Base-by-base conservation (phyloP, 2,888 invertebrate species). In the Icerya purchasi region DNA sequence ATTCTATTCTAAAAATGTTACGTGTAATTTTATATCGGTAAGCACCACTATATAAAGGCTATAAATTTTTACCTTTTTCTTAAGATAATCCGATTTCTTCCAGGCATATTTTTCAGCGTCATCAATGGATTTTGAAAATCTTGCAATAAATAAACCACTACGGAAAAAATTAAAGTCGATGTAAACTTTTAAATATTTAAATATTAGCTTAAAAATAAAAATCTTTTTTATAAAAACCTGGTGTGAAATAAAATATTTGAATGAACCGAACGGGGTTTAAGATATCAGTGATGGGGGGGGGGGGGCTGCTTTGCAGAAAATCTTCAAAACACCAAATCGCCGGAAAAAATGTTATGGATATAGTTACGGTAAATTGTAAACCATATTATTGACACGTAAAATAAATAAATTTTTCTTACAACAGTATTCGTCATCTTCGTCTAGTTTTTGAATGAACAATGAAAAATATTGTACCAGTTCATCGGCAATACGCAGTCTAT, bases 91-190 rank as follows among this genome's bases (percentile, higher is more conserved):
- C 83, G 83, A 70, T 76, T 74, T 53, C 82, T 80, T 64, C 81
- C 82, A 63, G 81, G 80, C 61, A 85, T 79, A 71, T 83, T 81
- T 70, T 85, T 85, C 66, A 88, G 82, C 58, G 94, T 91, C 73
- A 96, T 86, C 74, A 85, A 89, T 1, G 97, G 96, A 65, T 93
- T 90, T 77, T 98, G 97, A 76, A 93, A 97, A 72, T 96, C 88
- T 74, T 94, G 89, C 64, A 98, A 75, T 71, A 88, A 89, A 66
- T 94, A 80, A 63, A 93, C 75, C 67, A 92, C 82, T 75, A 79
- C 75, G 68, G 80, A 75, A 53, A 56, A n/a, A n/a, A n/a, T n/a
- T n/a, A n/a, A n/a, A n/a, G n/a, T n/a, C n/a, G n/a, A n/a, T n/a
- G n/a, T n/a, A n/a, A n/a, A n/a, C n/a, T n/a, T n/a, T n/a, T n/a